Base-by-base conservation (phyloP, 2,113 vertebrate genomes). In the Typhlomys cinereus region DNA sequence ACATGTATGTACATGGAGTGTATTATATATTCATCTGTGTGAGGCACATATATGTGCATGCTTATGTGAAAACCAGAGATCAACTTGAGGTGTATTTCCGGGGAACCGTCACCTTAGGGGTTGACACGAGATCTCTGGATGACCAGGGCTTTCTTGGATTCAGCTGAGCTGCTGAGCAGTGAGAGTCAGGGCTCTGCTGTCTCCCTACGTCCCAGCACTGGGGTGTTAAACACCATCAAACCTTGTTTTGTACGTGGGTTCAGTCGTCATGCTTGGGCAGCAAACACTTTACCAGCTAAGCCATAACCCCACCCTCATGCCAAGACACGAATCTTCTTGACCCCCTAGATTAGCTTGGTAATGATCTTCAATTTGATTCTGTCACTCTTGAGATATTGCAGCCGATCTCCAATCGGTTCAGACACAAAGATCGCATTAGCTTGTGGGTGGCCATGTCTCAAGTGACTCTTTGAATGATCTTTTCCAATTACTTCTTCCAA, bases 231-330 rank as follows among this genome's bases (percentile, higher is more conserved):
- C 23, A 39, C 11, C 3, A 23, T 29, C 79, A 62, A 1, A 12
- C 4, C 5, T 1, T 8, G 31, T 39, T 62, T 46, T 81, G 46
- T 10, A 46, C 59, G 34, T 10, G 12, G 17, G 59, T 14, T 25
- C 44, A 5, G 18, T 31, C 5, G 17, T 25, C 12, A 36, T 2
- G 0, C 10, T n/a, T 48, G 7, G 15, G 23, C 13, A 23, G 20
- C 6, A 15, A 62, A 21, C 57, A 23, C 39, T 44, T 61, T 23
- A 48, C 59, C 79, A 46, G n/a, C 20, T 41, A 21, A 48, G 41
- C 59, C 57, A 46, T 46, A 54, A 44, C 78, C 5, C 18, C 59
- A n/a, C 29, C 29, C 29, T 14, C 9, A 1, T 4, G 34, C 18
- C 29, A 23, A 81, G 57, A 46, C 81, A 57, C 2, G 34, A 39